A percentile compares a stretch with the other conserved stretches of the same genome.
These are phyloP conservation scores for Myxocyprinus asiaticus DNA, from an alignment of 2,113 vertebrate species.

Conservation along the genomic window DNA sequence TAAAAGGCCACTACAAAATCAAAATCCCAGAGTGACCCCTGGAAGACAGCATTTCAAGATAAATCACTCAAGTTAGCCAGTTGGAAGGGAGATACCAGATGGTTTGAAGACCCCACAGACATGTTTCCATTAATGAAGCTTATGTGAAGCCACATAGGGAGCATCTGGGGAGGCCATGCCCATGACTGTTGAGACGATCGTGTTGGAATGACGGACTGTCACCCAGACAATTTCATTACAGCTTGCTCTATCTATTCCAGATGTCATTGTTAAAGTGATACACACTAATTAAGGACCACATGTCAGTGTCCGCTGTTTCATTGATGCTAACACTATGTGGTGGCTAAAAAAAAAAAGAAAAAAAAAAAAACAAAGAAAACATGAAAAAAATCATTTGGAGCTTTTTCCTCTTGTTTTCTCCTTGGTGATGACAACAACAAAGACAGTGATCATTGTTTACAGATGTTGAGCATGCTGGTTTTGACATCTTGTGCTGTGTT, in stretches of 20 bases:
- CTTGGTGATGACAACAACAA: slow-evolving; percentile 53
- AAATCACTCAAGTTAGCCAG: slow-evolving; percentile 52
- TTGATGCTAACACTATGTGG: slow-evolving; percentile 27
- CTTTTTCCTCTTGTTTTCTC: slow-evolving; percentile 48
- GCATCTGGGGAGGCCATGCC: slow-evolving; percentile 33
- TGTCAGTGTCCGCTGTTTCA: slow-evolving; percentile 34
- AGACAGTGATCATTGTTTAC: slow-evolving; percentile 63
- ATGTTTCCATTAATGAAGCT: slow-evolving; percentile 49
- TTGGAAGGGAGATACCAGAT: slow-evolving; percentile 47
- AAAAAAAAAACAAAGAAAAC: slow-evolving; percentile 6
- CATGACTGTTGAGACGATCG: slow-evolving; percentile 34
- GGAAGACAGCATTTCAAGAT: slow-evolving; percentile 53
- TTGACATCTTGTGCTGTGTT: slow-evolving; percentile 78
- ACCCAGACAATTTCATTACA: slow-evolving; percentile 44
- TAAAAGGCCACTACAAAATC: slow-evolving; percentile 35
- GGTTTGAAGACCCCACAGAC: slow-evolving; percentile 36
- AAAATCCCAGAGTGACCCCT: slow-evolving; percentile 51
- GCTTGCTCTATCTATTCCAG: slow-evolving; percentile 44
- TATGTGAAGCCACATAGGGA: slow-evolving; percentile 42
- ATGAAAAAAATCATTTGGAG: background rate
- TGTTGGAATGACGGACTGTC: slow-evolving; percentile 42
- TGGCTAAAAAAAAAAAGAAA: slow-evolving; percentile 4
- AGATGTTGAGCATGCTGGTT: slow-evolving; percentile 79
- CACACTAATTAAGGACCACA: slow-evolving; percentile 34
- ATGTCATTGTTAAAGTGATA: slow-evolving; percentile 47